phyloP scores from a whole-genome alignment of 92 coral and sea anemone genomes.

The Parazoanthus swiftii region DNA sequence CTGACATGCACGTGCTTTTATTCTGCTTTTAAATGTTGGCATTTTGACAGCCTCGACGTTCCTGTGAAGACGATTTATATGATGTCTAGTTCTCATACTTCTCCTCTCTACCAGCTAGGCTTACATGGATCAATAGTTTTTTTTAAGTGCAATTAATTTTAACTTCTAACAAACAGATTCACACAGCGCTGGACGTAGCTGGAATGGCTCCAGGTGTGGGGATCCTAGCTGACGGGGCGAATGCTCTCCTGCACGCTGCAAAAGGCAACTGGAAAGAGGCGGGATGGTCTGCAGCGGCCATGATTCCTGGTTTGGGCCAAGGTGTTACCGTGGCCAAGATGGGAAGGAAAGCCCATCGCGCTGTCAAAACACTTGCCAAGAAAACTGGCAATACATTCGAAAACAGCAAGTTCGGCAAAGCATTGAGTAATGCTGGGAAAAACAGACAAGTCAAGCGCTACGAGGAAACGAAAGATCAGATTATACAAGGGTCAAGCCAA shows the following conservation, averaged over 20 bases:
- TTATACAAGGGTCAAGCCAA: too few relatives aligned
- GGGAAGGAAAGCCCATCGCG: background rate
- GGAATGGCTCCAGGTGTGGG: slow-evolving; percentile 18
- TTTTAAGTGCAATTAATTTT: too few relatives aligned
- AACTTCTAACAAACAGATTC: slow-evolving; percentile 6
- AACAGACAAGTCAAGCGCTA: background rate
- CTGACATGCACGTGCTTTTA: too few relatives aligned
- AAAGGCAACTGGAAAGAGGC: slow-evolving; percentile 36
- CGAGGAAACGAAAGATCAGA: background rate
- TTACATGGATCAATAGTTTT: background rate
- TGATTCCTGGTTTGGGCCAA: slow-evolving; percentile 32
- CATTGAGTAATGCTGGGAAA: background rate
- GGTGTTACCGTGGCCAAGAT: slow-evolving; percentile 16
- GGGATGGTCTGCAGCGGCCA: background rate
- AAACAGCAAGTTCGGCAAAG: background rate
- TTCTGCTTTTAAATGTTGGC: too few relatives aligned
- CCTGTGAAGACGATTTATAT: too few relatives aligned
- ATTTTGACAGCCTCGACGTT: too few relatives aligned
- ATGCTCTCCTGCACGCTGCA: slow-evolving; percentile 21
- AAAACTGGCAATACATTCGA: background rate
- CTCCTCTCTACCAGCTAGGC: too few relatives aligned
- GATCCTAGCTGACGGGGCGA: slow-evolving; percentile 5
- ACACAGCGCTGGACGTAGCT: background rate
- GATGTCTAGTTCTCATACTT: too few relatives aligned
- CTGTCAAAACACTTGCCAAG: background rate